Conservation (phyloP, 2,797 vertebrate genomes). For the Gobio occitaniae region DNA sequence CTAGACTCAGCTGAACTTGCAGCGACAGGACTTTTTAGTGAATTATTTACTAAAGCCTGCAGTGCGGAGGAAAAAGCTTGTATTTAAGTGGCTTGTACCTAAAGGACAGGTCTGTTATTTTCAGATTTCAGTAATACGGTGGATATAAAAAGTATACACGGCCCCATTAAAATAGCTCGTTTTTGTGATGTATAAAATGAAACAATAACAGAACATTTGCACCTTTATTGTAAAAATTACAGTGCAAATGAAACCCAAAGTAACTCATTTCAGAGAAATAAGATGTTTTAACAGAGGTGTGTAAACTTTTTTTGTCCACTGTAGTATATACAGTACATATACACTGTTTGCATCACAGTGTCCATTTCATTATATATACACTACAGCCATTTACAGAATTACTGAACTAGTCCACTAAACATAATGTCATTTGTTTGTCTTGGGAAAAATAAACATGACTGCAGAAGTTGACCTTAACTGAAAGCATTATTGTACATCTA, state of each 20-base stretch:
- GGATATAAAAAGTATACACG: not conserved
- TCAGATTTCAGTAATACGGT: not conserved
- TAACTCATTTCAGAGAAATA: not conserved
- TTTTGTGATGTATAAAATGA: not conserved
- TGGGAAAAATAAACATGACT: too few species aligned
- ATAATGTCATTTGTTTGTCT: not conserved
- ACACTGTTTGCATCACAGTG: not conserved
- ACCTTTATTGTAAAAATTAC: not conserved
- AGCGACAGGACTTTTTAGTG: not conserved
- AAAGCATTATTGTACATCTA: not conserved
- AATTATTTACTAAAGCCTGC: slow-evolving; percentile 39
- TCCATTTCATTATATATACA: not conserved
- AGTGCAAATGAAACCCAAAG: not conserved
- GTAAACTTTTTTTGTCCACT: not conserved
- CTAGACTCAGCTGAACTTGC: slow-evolving; percentile 3
- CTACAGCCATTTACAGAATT: not conserved
- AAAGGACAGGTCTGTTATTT: not conserved
- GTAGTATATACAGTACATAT: not conserved
- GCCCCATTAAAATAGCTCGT: not conserved
- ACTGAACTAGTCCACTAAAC: too few species aligned
- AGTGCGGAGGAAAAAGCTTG: slow-evolving; percentile 12
- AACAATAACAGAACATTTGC: not conserved
- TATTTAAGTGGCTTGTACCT: slow-evolving; percentile 14
- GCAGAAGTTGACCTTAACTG: not conserved
- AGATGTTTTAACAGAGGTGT: not conserved